Evolutionary conservation across 37 sponge, comb jelly and placozoan species (phyloP).

Genomic region (Spongilla lacustris): DNA sequence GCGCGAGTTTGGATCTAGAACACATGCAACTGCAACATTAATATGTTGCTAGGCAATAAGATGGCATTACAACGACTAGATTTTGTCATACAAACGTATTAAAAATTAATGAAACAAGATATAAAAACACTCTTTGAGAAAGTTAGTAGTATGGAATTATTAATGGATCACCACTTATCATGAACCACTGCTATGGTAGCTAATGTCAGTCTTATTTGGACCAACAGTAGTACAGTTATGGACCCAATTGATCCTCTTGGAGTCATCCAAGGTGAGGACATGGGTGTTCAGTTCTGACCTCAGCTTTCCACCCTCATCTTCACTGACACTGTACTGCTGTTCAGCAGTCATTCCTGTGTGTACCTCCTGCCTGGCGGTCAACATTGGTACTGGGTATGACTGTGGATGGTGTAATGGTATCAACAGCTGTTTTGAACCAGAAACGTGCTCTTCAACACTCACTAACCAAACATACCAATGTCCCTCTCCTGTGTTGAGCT

Average conservation of each 20-base stretch:
- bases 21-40: too few relatives aligned
- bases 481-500: constrained; percentile 42
- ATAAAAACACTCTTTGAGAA: too few relatives aligned
- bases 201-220: background rate
- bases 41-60: too few relatives aligned
- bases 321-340: background rate
- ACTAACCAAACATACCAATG: constrained; percentile 6
- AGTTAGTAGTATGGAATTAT: too few relatives aligned
- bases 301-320: background rate
- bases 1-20: too few relatives aligned
- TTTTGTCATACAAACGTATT: too few relatives aligned
- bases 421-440: background rate
- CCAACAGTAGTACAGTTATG: background rate
- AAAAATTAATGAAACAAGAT: too few relatives aligned
- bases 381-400: background rate
- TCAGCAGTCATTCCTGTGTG: background rate
- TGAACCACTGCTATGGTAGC: background rate
- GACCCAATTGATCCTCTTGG: background rate
- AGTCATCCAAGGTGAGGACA: background rate
- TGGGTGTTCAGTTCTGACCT: background rate
- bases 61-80: too few relatives aligned
- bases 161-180: too few relatives aligned
- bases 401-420: background rate
- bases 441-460: background rate
- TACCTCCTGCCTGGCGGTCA: background rate